A percentile compares a stretch with the other conserved stretches of the same genome.
Evolutionary conservation across 2,113 vertebrate species (phyloP).

Genomic region (Mellivora capensis): DNA sequence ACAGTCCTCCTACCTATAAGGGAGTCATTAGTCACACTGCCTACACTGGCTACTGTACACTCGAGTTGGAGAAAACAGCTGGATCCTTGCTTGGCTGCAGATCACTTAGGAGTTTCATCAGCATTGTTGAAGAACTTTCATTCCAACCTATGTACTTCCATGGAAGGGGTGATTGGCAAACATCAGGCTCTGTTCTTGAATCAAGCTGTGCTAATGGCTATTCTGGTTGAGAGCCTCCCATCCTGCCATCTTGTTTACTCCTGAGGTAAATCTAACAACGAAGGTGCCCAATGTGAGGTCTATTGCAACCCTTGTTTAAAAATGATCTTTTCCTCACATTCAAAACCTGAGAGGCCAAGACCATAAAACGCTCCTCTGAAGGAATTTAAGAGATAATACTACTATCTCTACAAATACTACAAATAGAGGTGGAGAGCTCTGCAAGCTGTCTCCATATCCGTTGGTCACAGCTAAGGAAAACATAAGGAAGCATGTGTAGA

Average conservation of each 20-base stretch:
- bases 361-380: slow-evolving; percentile 2
- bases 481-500: neutral
- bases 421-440: neutral
- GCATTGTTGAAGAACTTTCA: neutral
- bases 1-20: neutral
- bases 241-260: neutral
- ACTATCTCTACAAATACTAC: too few species aligned
- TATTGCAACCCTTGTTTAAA: neutral
- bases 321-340: slow-evolving; percentile 7
- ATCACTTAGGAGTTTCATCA: neutral
- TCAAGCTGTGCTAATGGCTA: neutral
- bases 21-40: neutral
- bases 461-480: neutral
- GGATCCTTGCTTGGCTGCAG: neutral
- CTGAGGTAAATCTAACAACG: neutral
- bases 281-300: neutral
- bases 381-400: neutral
- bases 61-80: neutral
- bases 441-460: too few species aligned
- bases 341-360: neutral
- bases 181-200: neutral
- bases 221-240: neutral
- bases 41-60: neutral
- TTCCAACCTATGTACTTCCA: neutral
- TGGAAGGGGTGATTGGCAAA: neutral